Conservation (phyloP, 2,113 vertebrate genomes). For the Heteronetta atricapilla region DNA sequence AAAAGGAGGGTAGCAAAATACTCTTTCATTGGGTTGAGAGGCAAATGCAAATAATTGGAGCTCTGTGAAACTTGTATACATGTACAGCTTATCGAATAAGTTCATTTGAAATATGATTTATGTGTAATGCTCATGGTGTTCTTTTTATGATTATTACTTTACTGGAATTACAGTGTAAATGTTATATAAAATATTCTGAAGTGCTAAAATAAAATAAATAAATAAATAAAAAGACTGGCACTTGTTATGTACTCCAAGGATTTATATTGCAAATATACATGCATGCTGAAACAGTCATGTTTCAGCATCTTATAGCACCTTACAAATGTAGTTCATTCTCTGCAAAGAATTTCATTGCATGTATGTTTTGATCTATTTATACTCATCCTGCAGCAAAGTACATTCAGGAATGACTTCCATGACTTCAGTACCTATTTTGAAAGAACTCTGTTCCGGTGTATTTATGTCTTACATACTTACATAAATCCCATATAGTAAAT, state of each 20-base stretch:
- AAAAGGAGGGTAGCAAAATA: neutral
- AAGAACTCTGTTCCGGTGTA: neutral
- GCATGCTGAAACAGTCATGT: neutral
- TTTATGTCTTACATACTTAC: neutral
- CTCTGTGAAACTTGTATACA: neutral
- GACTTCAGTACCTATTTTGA: slow-evolving; percentile 28
- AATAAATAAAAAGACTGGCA: neutral
- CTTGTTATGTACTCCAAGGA: neutral
- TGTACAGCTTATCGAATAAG: neutral
- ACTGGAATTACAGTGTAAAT: slow-evolving; percentile 15
- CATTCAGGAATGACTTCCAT: slow-evolving; percentile 3
- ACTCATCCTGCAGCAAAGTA: slow-evolving; percentile 25
- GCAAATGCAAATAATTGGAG: neutral
- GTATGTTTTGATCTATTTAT: slow-evolving; percentile 62
- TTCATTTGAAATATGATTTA: neutral
- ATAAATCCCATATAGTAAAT: neutral
- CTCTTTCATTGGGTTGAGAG: neutral
- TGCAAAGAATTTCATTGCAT: slow-evolving; percentile 16
- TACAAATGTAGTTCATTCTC: slow-evolving; percentile 12
- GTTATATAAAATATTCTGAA: slow-evolving; percentile 64
- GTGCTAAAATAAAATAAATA: slow-evolving; percentile 30
- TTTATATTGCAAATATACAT: neutral
- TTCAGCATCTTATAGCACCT: neutral
- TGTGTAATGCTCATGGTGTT: neutral
- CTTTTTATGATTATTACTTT: slow-evolving; percentile 27